Conservation (phyloP, 2,113 vertebrate species). For the Nycticorax nycticorax region DNA sequence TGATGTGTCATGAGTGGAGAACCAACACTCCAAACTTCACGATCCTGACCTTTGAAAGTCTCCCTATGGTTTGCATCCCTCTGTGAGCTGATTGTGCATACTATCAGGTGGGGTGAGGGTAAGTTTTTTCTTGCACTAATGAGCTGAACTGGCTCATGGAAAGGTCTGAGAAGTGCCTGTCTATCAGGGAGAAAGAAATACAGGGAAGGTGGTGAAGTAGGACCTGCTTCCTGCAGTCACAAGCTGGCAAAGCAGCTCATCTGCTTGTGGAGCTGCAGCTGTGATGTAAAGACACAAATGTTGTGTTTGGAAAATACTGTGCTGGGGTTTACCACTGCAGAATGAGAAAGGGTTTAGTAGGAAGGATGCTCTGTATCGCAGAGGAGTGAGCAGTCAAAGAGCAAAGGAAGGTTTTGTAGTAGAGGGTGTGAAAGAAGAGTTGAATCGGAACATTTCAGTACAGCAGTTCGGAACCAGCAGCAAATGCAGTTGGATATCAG, state of each 20-base stretch:
- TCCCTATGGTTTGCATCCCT: not conserved
- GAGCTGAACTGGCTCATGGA: not conserved
- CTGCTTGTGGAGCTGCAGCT: not conserved
- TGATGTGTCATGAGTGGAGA: not conserved
- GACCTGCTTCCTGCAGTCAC: not conserved
- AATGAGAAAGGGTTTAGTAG: not conserved
- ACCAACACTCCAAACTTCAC: not conserved
- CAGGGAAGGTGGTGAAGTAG: not conserved
- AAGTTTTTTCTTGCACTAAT: not conserved
- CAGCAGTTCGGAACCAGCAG: not conserved
- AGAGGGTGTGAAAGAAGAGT: not conserved
- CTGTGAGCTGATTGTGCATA: not conserved
- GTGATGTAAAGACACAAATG: not conserved
- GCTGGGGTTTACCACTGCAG: not conserved
- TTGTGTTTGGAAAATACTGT: not conserved
- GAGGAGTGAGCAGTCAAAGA: not conserved
- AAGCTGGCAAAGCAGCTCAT: not conserved
- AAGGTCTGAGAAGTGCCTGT: not conserved
- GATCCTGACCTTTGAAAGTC: not conserved
- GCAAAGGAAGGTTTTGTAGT: not conserved
- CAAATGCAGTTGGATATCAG: not conserved
- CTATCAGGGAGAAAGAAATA: not conserved
- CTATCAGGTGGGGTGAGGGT: accelerated
- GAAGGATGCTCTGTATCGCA: not conserved
- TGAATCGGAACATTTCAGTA: not conserved